A percentile compares a stretch with the other conserved stretches of the same genome.
phyloP scores from a whole-genome alignment of 2,888 invertebrate genomes.

The Saturnia japonica region DNA sequence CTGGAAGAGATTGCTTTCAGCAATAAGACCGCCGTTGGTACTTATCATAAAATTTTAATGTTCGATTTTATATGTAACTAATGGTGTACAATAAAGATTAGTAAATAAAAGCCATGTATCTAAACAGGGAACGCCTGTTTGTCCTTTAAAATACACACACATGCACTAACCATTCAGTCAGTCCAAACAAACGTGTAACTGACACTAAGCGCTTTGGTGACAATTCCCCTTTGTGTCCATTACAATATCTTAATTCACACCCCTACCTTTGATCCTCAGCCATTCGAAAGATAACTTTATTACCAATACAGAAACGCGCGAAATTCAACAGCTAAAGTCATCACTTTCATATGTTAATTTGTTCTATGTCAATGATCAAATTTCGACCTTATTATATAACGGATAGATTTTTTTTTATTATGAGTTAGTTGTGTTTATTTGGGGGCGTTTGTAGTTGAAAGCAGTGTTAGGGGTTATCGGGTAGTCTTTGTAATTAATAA shows the following conservation, averaged over 20 bases:
- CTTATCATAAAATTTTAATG: no score
- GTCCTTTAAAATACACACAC: constrained; percentile 55
- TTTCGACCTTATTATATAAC: constrained; percentile 32
- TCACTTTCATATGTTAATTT: constrained; percentile 66
- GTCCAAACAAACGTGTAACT: constrained; percentile 62
- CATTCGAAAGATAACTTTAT: constrained; percentile 39
- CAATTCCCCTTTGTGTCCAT: constrained; percentile 67
- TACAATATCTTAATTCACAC: constrained; percentile 79
- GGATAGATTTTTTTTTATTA: constrained; percentile 33
- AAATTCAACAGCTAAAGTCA: constrained; percentile 32
- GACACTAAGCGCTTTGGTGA: constrained; percentile 75
- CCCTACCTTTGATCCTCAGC: constrained; percentile 52
- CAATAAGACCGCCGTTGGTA: no score
- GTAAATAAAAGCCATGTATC: background rate
- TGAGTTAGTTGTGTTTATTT: constrained; percentile 40
- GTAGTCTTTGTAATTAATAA: constrained; percentile 76
- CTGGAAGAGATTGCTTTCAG: no score
- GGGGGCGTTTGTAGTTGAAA: constrained; percentile 68
- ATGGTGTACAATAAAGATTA: no score
- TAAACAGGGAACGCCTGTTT: constrained; percentile 40
- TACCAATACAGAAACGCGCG: constrained; percentile 14
- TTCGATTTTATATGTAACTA: no score
- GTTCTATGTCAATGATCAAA: constrained; percentile 33
- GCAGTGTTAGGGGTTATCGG: constrained; percentile 66
- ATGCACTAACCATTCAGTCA: constrained; percentile 34